A percentile compares a stretch with the other conserved stretches of the same genome.
phyloP scores from a whole-genome alignment of 2,113 vertebrate genomes.

The Percopsis transmontana region DNA sequence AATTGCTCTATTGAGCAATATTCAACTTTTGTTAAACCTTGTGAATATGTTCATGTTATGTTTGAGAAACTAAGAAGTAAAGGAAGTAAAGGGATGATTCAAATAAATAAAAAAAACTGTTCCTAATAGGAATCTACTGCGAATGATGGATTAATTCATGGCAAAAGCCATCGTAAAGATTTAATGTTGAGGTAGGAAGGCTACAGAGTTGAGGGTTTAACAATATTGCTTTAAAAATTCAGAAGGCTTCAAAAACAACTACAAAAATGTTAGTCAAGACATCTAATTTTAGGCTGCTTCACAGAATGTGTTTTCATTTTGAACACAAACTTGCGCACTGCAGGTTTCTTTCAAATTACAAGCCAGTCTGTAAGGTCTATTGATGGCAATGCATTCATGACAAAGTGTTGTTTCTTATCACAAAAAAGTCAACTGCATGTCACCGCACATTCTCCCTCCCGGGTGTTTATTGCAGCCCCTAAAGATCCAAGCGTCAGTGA shows the following conservation, averaged over 20 bases:
- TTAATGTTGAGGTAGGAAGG: no score
- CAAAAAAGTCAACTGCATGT: constrained; percentile 41
- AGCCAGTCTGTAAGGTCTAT: constrained; percentile 35
- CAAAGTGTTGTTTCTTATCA: constrained; percentile 39
- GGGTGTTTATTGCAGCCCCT: constrained; percentile 50
- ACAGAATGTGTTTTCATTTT: constrained; percentile 26
- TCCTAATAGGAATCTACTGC: no score
- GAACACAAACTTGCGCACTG: constrained; percentile 20
- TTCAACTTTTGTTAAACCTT: no score
- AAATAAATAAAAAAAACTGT: no score
- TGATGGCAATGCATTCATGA: constrained; percentile 47
- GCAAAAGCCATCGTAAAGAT: no score
- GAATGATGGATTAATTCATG: no score
- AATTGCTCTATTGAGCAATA: no score
- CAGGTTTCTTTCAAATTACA: constrained; percentile 38
- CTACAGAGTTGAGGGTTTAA: no score
- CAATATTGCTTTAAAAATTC: background rate
- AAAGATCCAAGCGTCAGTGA: constrained; percentile 55
- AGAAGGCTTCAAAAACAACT: constrained; percentile 17
- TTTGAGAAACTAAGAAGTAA: no score
- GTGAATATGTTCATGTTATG: no score
- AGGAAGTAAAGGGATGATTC: no score
- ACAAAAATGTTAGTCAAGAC: no score
- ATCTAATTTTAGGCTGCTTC: background rate
- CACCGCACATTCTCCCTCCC: constrained; percentile 31